Evolutionary conservation across 2,888 invertebrate species (phyloP), one percentile per base, ranked within the genome.

Genomic region (Cybosia mesomella): DNA sequence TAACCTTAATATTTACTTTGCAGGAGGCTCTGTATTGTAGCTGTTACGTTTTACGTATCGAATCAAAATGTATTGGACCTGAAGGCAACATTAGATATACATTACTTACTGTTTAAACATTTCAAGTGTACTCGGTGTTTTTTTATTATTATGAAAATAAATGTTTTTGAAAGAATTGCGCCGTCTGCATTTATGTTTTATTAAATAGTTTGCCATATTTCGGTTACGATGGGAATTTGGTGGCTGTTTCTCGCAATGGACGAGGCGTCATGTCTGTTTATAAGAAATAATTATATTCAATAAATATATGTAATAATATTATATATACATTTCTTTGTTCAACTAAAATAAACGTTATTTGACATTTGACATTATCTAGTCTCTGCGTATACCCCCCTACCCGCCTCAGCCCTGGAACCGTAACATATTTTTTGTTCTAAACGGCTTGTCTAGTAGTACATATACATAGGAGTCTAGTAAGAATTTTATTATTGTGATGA

Each of bases 311-410:
- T n/a, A 91, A 28, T 89, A 86, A 87, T 86, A 87, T 87, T 86
- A 89, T 89, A 88, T 89, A 91, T 91, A 92, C 89, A 92, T 90
- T 88, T 91, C 91, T 92, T 93, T 93, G 92, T 92, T 92, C 92
- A 91, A 90, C 92, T 90, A 92, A 93, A 93, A 93, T 92, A 92
- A 93, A 93, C 92, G 92, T 93, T 93, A 93, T 93, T 83, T 93
- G 91, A 92, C 89, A 92, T 91, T 88, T n/a, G n/a, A n/a, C n/a
- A n/a, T n/a, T 28, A 28, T 4, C 28, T 28, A 28, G 28, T 28
- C 18, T 15, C 1, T 39, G 15, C 5, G 10, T 36, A 7, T 34
- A 1, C 34, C 36, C 36, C 18, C 18, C 5, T 43, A 1, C 18
- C 43, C 3, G 13, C 10, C 43, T 43, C 7, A 3, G 15, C 4